Base-by-base conservation (phyloP, 2,113 vertebrate genomes). In the Motacilla alba region DNA sequence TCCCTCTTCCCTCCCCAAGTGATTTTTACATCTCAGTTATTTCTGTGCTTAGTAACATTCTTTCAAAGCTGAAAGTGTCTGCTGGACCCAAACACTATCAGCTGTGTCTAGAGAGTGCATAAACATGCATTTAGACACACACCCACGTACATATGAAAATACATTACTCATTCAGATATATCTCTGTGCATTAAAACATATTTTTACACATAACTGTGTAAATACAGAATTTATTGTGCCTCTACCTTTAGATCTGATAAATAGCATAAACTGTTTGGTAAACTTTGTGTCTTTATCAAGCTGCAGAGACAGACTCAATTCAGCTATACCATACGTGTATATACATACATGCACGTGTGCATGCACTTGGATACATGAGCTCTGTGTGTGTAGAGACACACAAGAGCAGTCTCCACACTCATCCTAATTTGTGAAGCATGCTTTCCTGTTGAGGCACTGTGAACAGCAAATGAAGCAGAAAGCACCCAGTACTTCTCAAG, bases 391-490 rank as follows among this genome's bases (percentile, higher is more conserved):
- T 10, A 9, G 0, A 41, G 41, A 66, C 20, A 11, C 31, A 37
- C 6, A 83, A 39, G 78, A 35, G 18, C 30, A 76, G 21, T 23
- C 18, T 76, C 30, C 37, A 47, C 43, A 24, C 6, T n/a, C 20
- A 15, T 62, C 72, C 59, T 86, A 80, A 66, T 88, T 83, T 74
- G 63, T 80, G 59, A 85, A 77, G 30, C 72, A 50, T 85, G 33
- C 27, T 90, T 79, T 86, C 33, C 49, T 80, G 31, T 3, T 88
- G 56, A 79, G 66, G 56, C 41, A 63, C 52, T 75, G 21, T 44
- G 92, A 95, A 56, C 75, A 90, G 18, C 33, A 90, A 97, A 86
- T 63, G 83, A 88, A 83, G 90, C 75, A 86, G 92, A 88, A 95
- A 92, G 55, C 50, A 89, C 27, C 68, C 68, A 74, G 46, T 46